Evolutionary conservation across 2,888 invertebrate species (phyloP).

Genomic region (Cloeon dipterum): DNA sequence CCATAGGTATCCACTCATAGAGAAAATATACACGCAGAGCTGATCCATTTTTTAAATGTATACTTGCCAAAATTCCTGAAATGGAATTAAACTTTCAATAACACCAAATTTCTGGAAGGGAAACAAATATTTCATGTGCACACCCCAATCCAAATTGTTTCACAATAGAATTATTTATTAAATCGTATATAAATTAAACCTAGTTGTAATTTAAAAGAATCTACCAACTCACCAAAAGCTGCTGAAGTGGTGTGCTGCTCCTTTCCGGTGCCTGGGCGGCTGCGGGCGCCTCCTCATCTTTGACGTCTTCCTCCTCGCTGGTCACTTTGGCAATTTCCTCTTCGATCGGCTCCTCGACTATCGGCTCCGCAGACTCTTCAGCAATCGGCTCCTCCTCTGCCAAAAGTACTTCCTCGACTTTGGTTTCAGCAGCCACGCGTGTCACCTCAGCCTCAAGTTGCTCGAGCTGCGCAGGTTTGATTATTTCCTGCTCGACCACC

Average conservation of each 20-base stretch:
- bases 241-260: background rate
- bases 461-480: no score
- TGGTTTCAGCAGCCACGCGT: slow-evolving; percentile 15
- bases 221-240: background rate
- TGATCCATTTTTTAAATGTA: no score
- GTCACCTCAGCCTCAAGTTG: slow-evolving; percentile 12
- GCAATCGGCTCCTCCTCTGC: background rate
- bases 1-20: no score
- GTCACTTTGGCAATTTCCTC: background rate
- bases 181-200: background rate
- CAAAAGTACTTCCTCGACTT: slow-evolving; percentile 5
- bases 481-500: slow-evolving; percentile 16
- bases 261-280: background rate
- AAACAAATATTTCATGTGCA: no score
- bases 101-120: no score
- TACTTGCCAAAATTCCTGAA: no score
- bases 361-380: background rate
- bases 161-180: no score
- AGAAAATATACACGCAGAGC: no score
- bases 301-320: background rate
- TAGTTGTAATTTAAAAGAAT: background rate
- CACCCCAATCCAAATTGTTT: no score
- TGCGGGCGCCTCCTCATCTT: background rate
- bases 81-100: no score
- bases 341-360: no score